Conservation (phyloP, 2,113 vertebrate genomes). For the Osmerus eperlanus region DNA sequence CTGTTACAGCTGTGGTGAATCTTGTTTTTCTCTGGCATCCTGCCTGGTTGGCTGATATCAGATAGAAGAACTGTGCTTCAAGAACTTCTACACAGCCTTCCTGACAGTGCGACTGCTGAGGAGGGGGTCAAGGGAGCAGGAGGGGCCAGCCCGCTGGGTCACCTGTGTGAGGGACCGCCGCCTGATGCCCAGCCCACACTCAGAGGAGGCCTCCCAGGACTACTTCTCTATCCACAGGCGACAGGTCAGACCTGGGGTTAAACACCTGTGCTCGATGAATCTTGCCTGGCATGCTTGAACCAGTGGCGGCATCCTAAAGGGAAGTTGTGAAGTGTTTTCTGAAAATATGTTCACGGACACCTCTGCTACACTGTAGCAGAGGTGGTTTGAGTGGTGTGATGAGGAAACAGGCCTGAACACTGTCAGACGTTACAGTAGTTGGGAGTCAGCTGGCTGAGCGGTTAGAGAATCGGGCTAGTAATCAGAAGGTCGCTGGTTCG, state of each 20-base stretch:
- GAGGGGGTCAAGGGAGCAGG: slow-evolving; percentile 40
- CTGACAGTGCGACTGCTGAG: slow-evolving; percentile 81
- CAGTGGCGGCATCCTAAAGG: too few species aligned
- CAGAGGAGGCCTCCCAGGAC: slow-evolving; percentile 85
- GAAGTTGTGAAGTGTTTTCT: too few species aligned
- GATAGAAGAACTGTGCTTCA: slow-evolving; percentile 85
- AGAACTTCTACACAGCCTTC: slow-evolving; percentile 90
- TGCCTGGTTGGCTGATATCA: slow-evolving; percentile 34
- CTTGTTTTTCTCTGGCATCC: background rate
- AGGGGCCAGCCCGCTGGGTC: slow-evolving; percentile 70
- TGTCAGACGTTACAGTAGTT: too few species aligned
- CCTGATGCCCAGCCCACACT: slow-evolving; percentile 88
- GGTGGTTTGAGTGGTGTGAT: too few species aligned
- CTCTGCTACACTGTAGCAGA: too few species aligned
- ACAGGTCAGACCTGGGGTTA: slow-evolving; percentile 70
- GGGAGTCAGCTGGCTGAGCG: too few species aligned
- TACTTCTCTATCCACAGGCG: slow-evolving; percentile 81
- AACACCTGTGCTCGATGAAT: background rate
- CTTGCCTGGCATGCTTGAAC: too few species aligned
- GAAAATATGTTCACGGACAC: too few species aligned
- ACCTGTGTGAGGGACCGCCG: slow-evolving; percentile 79
- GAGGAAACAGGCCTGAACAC: too few species aligned
- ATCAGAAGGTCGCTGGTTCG: too few species aligned
- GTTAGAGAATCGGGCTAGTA: too few species aligned
- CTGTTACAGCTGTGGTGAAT: background rate